Percentiles rank a stretch among this genome's conserved stretches.
phyloP scores from a whole-genome alignment of 2,888 invertebrate species.

The Aspidiotus rigidus region DNA sequence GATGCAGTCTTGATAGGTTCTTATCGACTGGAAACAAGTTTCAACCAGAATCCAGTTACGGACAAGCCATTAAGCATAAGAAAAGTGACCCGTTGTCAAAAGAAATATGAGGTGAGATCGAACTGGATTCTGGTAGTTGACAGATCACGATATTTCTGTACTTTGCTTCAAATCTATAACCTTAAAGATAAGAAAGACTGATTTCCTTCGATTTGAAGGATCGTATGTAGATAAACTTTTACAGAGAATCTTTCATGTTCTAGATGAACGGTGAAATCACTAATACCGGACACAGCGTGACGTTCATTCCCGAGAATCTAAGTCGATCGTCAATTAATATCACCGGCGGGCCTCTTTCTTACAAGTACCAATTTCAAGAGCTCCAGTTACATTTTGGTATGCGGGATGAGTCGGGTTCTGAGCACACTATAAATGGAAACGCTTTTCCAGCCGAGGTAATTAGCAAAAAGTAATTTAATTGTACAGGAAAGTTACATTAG shows the following conservation, averaged over 20 bases:
- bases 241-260: slow-evolving; percentile 35
- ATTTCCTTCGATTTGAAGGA: too few relatives aligned
- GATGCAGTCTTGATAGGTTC: too few relatives aligned
- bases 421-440: slow-evolving; percentile 92
- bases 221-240: too few relatives aligned
- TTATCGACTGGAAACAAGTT: too few relatives aligned
- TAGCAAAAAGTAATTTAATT: slow-evolving; percentile 15
- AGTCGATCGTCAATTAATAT: slow-evolving; percentile 81
- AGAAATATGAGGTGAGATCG: too few relatives aligned
- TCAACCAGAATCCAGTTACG: too few relatives aligned
- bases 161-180: too few relatives aligned
- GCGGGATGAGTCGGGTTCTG: slow-evolving; percentile 85
- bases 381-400: slow-evolving; percentile 90
- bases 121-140: too few relatives aligned
- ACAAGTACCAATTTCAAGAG: slow-evolving; percentile 90
- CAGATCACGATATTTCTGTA: too few relatives aligned
- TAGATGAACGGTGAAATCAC: slow-evolving; percentile 82
- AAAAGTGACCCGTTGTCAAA: too few relatives aligned
- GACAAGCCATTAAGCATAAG: too few relatives aligned
- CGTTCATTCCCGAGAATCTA: slow-evolving; percentile 80
- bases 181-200: too few relatives aligned
- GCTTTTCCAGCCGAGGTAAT: slow-evolving; percentile 93
- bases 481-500: slow-evolving; percentile 25
- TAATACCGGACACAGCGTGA: slow-evolving; percentile 91
- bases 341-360: slow-evolving; percentile 90